These are phyloP conservation scores for Drosophila nr. medialis DNA, from an alignment of 2,888 invertebrate species.

Conservation along the genomic window DNA sequence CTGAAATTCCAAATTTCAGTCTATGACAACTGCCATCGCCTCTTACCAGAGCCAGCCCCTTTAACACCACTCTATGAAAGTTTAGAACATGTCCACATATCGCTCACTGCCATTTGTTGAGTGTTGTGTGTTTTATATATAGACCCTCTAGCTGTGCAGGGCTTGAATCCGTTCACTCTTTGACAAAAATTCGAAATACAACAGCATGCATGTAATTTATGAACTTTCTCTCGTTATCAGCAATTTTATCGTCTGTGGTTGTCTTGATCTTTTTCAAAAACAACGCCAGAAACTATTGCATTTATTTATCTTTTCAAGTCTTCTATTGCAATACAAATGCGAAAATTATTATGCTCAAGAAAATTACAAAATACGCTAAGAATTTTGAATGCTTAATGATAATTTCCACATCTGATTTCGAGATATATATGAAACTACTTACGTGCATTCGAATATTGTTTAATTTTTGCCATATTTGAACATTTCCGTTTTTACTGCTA, in stretches of 20 bases:
- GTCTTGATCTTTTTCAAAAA: not conserved
- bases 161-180: constrained; percentile 1
- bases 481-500: constrained; percentile 1
- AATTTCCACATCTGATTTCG: not conserved
- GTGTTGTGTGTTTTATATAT: constrained; percentile 33
- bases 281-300: not conserved
- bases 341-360: not conserved
- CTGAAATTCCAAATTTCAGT: constrained; percentile 67
- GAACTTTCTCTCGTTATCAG: constrained; percentile 39
- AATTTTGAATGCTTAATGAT: not conserved
- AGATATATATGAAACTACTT: not conserved
- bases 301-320: not conserved
- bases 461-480: not conserved
- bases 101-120: constrained; percentile 43
- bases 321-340: not conserved
- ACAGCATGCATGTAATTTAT: constrained; percentile 48
- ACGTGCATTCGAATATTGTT: not conserved
- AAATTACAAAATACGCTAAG: not conserved
- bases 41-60: not conserved
- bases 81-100: constrained; percentile 35
- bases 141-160: not conserved
- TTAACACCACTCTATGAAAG: constrained; percentile 1
- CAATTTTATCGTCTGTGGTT: constrained; percentile 34
- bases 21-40: constrained; percentile 22
- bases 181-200: constrained; percentile 50